phyloP scores from a whole-genome alignment of 2,888 invertebrate genomes.

The Melanophora roralis region DNA sequence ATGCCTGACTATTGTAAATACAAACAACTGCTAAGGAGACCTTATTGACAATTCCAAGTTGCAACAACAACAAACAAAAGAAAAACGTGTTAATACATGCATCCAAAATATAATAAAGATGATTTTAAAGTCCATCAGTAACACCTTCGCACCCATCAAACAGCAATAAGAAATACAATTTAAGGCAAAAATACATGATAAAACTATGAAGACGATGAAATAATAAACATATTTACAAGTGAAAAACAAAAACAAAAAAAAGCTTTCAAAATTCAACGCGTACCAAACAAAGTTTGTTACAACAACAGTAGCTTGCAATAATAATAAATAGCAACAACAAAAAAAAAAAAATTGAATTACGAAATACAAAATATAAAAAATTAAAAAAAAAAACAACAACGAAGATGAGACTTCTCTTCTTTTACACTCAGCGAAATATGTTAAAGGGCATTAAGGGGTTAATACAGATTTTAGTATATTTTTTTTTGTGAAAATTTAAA shows the following conservation, averaged over 20 bases:
- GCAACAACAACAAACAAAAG: not conserved
- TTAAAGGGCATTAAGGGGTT: not conserved
- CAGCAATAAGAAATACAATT: not conserved
- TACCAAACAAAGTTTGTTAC: constrained; percentile 16
- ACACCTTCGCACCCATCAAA: constrained; percentile 42
- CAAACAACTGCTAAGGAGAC: not conserved
- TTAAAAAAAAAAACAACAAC: not conserved
- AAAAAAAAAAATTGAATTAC: constrained; percentile 26
- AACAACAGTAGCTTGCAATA: constrained; percentile 2
- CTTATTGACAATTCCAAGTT: not conserved
- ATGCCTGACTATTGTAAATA: not conserved
- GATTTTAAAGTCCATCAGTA: constrained; percentile 24
- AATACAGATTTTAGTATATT: no score
- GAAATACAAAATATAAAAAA: constrained; percentile 23
- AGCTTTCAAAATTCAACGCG: constrained; percentile 52
- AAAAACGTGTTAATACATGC: constrained; percentile 19
- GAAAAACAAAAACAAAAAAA: constrained; percentile 2
- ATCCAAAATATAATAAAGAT: constrained; percentile 9
- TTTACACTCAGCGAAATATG: not conserved
- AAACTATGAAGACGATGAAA: constrained; percentile 29
- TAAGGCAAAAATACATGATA: constrained; percentile 10
- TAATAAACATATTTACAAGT: constrained; percentile 13
- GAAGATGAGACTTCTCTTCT: constrained; percentile 20
- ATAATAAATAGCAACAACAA: not conserved
- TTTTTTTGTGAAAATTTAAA: no score